Conservation (phyloP, 2,888 invertebrate genomes). For the Gerosis bhagava region DNA sequence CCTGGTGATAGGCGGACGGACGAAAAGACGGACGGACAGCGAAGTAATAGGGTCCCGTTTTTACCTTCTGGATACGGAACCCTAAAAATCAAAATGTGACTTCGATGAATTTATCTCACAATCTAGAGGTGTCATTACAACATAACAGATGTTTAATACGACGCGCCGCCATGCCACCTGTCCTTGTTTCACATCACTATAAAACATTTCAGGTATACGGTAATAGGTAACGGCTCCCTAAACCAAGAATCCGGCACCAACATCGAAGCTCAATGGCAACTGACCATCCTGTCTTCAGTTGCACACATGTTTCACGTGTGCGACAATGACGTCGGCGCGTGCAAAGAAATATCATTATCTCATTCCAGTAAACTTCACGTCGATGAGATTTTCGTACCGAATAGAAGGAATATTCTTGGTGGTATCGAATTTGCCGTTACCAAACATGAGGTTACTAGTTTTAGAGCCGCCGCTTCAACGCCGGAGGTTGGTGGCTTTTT, state of each 20-base stretch:
- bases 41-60: too few relatives aligned
- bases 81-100: too few relatives aligned
- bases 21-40: too few relatives aligned
- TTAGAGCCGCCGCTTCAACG: slow-evolving; percentile 55
- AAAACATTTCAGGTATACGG: slow-evolving; percentile 62
- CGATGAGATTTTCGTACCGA: slow-evolving; percentile 67
- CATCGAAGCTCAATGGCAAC: slow-evolving; percentile 59
- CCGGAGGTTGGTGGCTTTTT: slow-evolving; percentile 55
- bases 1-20: too few relatives aligned
- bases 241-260: slow-evolving; percentile 36
- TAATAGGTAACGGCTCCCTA: slow-evolving; percentile 57
- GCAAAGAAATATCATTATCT: slow-evolving; percentile 47
- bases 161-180: too few relatives aligned
- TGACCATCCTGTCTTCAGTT: slow-evolving; percentile 54
- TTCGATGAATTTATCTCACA: too few relatives aligned
- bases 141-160: too few relatives aligned
- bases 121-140: too few relatives aligned
- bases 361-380: slow-evolving; percentile 53
- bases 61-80: too few relatives aligned
- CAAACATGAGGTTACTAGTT: slow-evolving; percentile 56
- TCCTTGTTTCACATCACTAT: too few relatives aligned
- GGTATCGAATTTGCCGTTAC: slow-evolving; percentile 55
- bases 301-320: slow-evolving; percentile 60
- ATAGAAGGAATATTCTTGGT: slow-evolving; percentile 65
- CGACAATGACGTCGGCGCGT: slow-evolving; percentile 48